Evolutionary conservation across 2,888 invertebrate genomes (phyloP), one percentile per base, ranked within the genome.

Genomic region (Melikaiella ostensackeni): DNA sequence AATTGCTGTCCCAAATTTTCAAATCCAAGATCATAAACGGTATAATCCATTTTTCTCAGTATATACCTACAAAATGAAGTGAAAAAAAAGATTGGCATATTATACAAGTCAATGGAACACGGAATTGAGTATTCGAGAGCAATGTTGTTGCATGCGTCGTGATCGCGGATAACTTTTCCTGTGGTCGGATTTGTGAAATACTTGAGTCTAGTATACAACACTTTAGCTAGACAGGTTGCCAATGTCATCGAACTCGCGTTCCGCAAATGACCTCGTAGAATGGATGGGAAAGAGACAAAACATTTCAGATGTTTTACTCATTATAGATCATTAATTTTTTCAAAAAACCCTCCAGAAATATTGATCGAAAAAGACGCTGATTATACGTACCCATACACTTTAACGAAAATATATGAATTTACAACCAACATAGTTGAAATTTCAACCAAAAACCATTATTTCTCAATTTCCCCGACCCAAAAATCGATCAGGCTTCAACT

Each of bases 231-330:
- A 66, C 64, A 57, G 66, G 46, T 42, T 46, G 19, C 66, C 46
- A 66, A 66, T 66, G 66, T 66, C 66, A 66, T 66, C 66, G 66
- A 66, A 66, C 66, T 66, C 46, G 46, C 66, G 27, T 66, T 66
- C 66, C 66, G 46, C 42, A 66, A 66, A 66, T 27, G 42, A 46
- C 66, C 66, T 66, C 46, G 46, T 66, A 66, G 42, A 66, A 46
- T 70, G 27, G 30, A 50, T 50, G 50, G 50, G 46, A 50, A 70
- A 50, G n/a, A 24, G 70, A 70, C 50, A 33, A 33, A 70, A 70
- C 30, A 30, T 70, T 50, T 19, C n/a, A 50, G 24, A 16, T 50
- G 19, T 70, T 70, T 50, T 70, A 50, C 30, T 46, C 70, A 50
- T 70, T 50, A n/a, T 27, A n/a, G 46, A n/a, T 70, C 11, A 50